phyloP scores from a whole-genome alignment of 2,797 vertebrate genomes.

The Pagetopsis macropterus region DNA sequence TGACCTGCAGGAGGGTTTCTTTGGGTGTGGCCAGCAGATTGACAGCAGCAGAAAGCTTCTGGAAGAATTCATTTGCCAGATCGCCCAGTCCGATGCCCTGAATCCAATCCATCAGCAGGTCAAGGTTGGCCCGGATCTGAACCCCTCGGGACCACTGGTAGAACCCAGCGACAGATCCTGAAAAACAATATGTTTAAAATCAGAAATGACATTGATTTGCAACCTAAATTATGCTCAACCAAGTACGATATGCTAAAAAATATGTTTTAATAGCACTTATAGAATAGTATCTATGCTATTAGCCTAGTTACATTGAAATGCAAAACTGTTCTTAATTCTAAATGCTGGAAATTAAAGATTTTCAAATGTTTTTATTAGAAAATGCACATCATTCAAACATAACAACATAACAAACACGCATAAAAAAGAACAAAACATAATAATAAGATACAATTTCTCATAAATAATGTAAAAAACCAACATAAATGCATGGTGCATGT shows the following conservation, averaged over 20 bases:
- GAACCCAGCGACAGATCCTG: conserved; percentile 83
- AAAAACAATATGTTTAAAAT: not conserved
- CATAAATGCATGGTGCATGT: too few relatives aligned
- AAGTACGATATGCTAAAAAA: not conserved
- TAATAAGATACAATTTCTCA: too few relatives aligned
- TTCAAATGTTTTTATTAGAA: not conserved
- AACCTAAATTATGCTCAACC: not conserved
- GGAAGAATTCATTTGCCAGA: conserved; percentile 80
- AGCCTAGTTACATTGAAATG: not conserved
- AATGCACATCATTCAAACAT: too few relatives aligned
- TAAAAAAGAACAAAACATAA: too few relatives aligned
- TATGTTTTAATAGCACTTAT: not conserved
- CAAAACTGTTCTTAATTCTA: not conserved
- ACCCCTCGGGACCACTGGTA: conserved; percentile 87
- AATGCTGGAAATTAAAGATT: not conserved
- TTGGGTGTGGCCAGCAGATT: conserved; percentile 87
- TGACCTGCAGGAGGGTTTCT: conserved; percentile 86
- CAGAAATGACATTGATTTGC: not conserved
- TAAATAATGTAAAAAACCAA: too few relatives aligned
- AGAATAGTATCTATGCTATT: not conserved
- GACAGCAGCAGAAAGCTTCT: conserved; percentile 84
- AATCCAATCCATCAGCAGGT: conserved; percentile 85
- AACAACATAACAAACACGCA: too few relatives aligned
- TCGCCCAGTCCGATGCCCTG: conserved; percentile 80
- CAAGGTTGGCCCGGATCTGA: conserved; percentile 86